phyloP scores from a whole-genome alignment of 2,113 vertebrate genomes.

The Martes martes region DNA sequence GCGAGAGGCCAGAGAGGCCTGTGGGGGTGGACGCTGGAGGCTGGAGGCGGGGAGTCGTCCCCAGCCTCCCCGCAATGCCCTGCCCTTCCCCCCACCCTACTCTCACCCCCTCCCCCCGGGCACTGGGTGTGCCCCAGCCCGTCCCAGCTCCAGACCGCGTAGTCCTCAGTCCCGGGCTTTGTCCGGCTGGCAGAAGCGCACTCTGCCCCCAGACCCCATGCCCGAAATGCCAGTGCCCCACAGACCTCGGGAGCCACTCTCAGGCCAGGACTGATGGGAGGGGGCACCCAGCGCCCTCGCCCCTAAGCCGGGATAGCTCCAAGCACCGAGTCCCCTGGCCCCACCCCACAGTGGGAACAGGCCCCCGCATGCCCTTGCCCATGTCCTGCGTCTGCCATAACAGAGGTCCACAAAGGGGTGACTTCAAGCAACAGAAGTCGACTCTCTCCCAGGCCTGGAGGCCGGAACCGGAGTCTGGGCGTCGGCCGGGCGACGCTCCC shows the following conservation, averaged over 20 bases:
- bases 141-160: background rate
- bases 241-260: background rate
- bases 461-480: no score
- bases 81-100: background rate
- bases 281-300: background rate
- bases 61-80: no score
- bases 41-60: fast-evolving
- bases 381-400: no score
- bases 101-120: no score
- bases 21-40: fast-evolving
- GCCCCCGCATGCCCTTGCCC: fast-evolving
- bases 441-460: background rate
- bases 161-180: fast-evolving
- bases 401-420: fast-evolving
- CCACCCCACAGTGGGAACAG: background rate
- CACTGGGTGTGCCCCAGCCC: no score
- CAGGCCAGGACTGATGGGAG: background rate
- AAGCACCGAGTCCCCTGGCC: background rate
- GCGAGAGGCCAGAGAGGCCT: fast-evolving
- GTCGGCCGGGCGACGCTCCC: fast-evolving
- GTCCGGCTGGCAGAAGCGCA: fast-evolving
- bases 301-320: background rate
- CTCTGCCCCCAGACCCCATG: no score
- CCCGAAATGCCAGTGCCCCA: background rate
- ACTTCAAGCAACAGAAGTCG: background rate